These are phyloP conservation scores for Lethenteron reissneri DNA, from an alignment of 2,113 vertebrate genomes.

Conservation along the genomic window DNA sequence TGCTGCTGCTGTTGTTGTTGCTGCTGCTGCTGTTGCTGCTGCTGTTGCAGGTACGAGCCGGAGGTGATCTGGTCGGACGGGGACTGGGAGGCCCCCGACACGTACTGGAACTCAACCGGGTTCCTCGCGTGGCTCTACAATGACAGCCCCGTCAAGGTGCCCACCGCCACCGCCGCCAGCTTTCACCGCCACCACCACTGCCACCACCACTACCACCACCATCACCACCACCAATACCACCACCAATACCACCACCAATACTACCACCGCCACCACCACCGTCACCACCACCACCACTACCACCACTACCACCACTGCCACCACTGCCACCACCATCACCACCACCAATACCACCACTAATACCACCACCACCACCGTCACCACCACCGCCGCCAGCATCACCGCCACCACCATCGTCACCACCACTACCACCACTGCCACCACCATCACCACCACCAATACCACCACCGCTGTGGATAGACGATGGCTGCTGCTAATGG, in stretches of 20 bases:
- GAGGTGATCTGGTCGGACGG: slow-evolving; percentile 92
- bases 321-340: not conserved
- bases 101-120: slow-evolving; percentile 77
- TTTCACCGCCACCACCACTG: not conserved
- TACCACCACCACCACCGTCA: not conserved
- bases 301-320: not conserved
- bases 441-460: not conserved
- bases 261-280: not conserved
- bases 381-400: not conserved
- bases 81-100: slow-evolving; percentile 71
- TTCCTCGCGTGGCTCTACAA: slow-evolving; percentile 95
- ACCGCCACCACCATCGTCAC: not conserved
- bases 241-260: not conserved
- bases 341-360: not conserved
- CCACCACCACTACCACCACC: not conserved
- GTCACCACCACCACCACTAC: not conserved
- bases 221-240: not conserved
- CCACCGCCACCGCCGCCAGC: not conserved
- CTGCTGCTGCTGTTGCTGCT: not conserved
- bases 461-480: too few relatives aligned
- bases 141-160: slow-evolving; percentile 70
- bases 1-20: slow-evolving; percentile 1
- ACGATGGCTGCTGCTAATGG: too few relatives aligned
- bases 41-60: slow-evolving; percentile 42
- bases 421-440: not conserved